phyloP scores from a whole-genome alignment of 2,888 invertebrate species.

The Deilephila elpenor region DNA sequence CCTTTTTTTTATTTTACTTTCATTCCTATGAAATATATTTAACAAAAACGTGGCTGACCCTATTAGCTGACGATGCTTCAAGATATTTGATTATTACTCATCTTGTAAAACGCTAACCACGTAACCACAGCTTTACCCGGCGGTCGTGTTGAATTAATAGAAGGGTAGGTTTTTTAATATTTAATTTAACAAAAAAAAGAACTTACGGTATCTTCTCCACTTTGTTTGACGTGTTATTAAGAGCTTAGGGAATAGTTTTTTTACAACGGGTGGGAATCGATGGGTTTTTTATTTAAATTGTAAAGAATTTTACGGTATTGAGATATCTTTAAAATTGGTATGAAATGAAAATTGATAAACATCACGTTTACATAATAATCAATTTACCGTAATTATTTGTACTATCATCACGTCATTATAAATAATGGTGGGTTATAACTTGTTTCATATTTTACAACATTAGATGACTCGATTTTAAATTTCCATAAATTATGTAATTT shows the following conservation, averaged over 20 bases:
- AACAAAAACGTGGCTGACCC: no score
- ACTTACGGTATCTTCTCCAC: constrained; percentile 39
- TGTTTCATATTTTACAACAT: no score
- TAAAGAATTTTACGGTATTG: background rate
- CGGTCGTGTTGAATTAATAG: constrained; percentile 52
- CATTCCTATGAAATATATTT: no score
- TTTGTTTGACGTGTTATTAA: constrained; percentile 54
- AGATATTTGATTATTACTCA: background rate
- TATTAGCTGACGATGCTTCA: no score
- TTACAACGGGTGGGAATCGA: background rate
- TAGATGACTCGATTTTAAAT: no score
- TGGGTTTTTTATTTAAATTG: background rate
- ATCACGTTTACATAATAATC: background rate
- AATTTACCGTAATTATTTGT: no score
- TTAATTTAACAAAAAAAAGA: constrained; percentile 45
- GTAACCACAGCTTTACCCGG: constrained; percentile 36
- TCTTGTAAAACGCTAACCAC: constrained; percentile 37
- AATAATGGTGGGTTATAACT: background rate
- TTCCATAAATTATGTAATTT: no score
- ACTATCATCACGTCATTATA: background rate
- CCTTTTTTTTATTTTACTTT: no score
- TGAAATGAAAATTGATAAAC: background rate
- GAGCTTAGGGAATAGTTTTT: constrained; percentile 24
- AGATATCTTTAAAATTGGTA: background rate
- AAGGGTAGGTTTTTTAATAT: constrained; percentile 56